These are phyloP conservation scores for Graptemys geographica DNA, from an alignment of 2,797 vertebrate genomes.

Conservation along the genomic window DNA sequence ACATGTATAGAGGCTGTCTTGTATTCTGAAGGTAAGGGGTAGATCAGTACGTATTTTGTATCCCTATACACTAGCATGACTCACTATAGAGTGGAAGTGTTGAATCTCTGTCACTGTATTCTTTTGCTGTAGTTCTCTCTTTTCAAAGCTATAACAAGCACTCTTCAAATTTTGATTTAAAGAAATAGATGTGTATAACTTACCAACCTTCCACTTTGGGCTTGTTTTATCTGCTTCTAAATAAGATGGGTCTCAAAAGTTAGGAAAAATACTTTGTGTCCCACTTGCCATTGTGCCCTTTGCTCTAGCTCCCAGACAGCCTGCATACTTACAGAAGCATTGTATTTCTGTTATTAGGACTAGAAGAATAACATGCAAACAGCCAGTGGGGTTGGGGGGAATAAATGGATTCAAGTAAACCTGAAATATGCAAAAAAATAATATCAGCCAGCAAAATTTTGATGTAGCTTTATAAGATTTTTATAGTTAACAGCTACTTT, in stretches of 20 bases:
- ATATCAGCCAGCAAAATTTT: not conserved
- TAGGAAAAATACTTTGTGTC: not conserved
- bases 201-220: not conserved
- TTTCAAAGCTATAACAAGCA: not conserved
- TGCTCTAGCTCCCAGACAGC: not conserved
- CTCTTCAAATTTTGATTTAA: not conserved
- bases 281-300: conserved; percentile 3
- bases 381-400: not conserved
- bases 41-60: not conserved
- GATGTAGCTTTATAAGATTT: not conserved
- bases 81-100: not conserved
- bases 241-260: not conserved
- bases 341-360: not conserved
- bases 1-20: conserved; percentile 45
- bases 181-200: not conserved
- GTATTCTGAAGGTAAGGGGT: conserved; percentile 34
- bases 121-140: conserved; percentile 2
- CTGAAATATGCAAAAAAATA: not conserved
- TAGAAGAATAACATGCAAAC: not conserved
- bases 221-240: not conserved
- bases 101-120: not conserved
- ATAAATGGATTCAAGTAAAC: not conserved
- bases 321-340: conserved; percentile 19
- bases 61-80: conserved; percentile 28
- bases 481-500: not conserved